Evolutionary conservation across 2,113 vertebrate genomes (phyloP), one percentile per base, ranked within the genome.

Genomic region (Calonectris borealis): DNA sequence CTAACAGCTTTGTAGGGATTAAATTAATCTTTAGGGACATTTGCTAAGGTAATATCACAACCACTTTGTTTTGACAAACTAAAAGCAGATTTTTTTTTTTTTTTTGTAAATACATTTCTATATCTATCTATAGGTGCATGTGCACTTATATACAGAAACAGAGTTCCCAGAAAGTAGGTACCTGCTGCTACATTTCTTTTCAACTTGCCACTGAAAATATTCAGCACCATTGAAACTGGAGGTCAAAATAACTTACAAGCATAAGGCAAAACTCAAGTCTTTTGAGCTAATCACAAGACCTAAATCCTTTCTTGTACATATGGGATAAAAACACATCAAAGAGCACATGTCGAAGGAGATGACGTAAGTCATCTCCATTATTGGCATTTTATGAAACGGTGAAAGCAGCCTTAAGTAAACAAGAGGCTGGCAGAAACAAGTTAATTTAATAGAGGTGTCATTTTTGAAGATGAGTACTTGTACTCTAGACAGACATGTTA

Each of bases 381-480:
- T 76, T 92, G 94, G 81, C 94, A 91, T 97, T 97, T 94, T 95
- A 77, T 87, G 83, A 83, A 92, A 24, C 61, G 75, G 58, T 69
- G 71, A 94, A 89, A 96, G 71, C 84, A 94, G 78, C 94, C 81
- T 58, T 91, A 66, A 93, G 91, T 95, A 95, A 95, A 89, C 96
- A 94, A 91, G 93, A 85, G 77, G 82, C 91, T 83, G 82, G 86
- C 66, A 95, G 81, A 95, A 95, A 93, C 81, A 83, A 75, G 95
- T 54, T 97, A 91, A 94, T 93, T 97, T 97, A 97, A 97, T 89
- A 94, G 91, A 95, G 89, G 93, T 97, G 93, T 94, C 93, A 94
- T 94, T 96, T 94, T 89, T 95, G 91, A 91, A 93, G 86, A 95
- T 55, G 94, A 95, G 84, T 66, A 11, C 84, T 97, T 89, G 52